Evolutionary conservation across 23 tunicate species (phyloP), one percentile per base, ranked within the genome.

Genomic region (Trididemnum miniatum): DNA sequence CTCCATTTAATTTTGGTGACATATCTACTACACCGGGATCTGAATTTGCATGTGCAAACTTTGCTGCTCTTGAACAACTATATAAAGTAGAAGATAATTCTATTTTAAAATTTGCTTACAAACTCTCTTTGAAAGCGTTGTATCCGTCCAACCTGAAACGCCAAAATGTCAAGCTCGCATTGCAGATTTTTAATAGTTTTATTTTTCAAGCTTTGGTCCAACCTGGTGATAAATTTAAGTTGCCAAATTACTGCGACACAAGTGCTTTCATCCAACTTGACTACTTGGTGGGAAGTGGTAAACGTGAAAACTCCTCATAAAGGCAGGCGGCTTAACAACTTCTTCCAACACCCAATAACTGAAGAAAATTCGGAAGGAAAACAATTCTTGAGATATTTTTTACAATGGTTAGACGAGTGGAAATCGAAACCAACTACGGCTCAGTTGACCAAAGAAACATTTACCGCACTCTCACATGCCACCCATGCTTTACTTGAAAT

Each of bases 281-380:
- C 31, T 30, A 31, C 9, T 7, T 7, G 15, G 69, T 30, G 36
- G 76, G 23, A 69, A 31, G 36, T 30, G 15, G 76, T 69, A 31
- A 69, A 69, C 39, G 38, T 69, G 9, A 69, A 69, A 69, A 69
- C 76, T 31, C 76, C 76, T 4, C 37, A 69, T 7, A 69, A 69
- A 69, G 76, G 76, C 18, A 36, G 39, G 15, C 76, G 38, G 20
- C 76, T 69, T 18, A 29, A 69, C 39, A 69, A 69, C 76, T 5
- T 29, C 9, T 69, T 7, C n/a, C 76, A 69, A 38, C 76, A 69
- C 7, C 76, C 76, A 31, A 23, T 69, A n/a, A n/a, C n/a, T n/a
- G n/a, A n/a, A n/a, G n/a, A n/a, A n/a, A n/a, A n/a, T n/a, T n/a
- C n/a, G 28, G 26, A 63, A 63, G 7, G 7, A 5, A 63, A 63